Evolutionary conservation across 2,797 vertebrate species (phyloP).

Genomic region (Clamator glandarius): DNA sequence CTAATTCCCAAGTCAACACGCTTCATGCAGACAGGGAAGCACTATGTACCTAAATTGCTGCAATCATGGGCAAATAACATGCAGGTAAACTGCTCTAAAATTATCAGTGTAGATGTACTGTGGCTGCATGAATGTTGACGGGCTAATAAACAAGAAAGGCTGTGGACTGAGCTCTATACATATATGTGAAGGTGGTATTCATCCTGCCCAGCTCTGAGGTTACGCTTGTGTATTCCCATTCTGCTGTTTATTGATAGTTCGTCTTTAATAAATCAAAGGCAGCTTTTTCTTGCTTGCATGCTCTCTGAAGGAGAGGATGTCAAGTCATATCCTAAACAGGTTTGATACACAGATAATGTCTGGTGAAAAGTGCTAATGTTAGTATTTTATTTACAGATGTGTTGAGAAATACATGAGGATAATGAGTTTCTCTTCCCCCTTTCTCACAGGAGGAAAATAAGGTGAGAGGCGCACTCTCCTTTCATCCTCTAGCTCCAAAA

Average conservation of each 20-base stretch:
- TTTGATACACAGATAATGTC: constrained; percentile 32
- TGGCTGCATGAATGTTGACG: constrained; percentile 15
- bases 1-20: not conserved
- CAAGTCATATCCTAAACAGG: not conserved
- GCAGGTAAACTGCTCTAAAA: not conserved
- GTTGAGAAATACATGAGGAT: not conserved
- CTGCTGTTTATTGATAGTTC: constrained; percentile 6
- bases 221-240: not conserved
- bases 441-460: not conserved
- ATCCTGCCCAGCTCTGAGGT: not conserved
- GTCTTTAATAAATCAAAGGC: constrained; percentile 50
- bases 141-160: constrained; percentile 8
- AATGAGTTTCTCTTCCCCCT: not conserved
- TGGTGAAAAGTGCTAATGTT: not conserved
- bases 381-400: constrained; percentile 45
- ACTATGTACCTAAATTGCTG: not conserved
- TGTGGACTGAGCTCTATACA: not conserved
- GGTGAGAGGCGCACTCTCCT: not conserved
- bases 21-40: not conserved
- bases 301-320: constrained; percentile 10
- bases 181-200: not conserved
- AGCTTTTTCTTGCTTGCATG: not conserved
- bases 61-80: not conserved
- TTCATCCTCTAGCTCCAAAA: not conserved
- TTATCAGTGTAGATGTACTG: not conserved